Evolutionary conservation across 2,797 vertebrate genomes (phyloP).

Genomic region (Periparus ater): DNA sequence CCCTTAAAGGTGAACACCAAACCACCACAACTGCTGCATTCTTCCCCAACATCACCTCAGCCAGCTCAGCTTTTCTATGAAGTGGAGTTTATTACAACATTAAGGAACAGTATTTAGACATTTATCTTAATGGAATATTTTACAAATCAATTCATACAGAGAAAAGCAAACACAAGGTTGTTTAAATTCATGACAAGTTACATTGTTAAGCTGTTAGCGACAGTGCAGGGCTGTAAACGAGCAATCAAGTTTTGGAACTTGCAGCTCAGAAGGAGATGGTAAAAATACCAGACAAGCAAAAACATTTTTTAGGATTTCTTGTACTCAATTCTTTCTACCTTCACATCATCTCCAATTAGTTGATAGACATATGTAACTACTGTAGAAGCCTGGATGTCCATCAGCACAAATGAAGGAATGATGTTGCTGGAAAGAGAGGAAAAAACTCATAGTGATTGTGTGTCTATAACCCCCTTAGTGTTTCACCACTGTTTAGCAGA

Average conservation of each 20-base stretch:
- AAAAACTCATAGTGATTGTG: background rate
- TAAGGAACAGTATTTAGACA: conserved; percentile 35
- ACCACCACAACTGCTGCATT: background rate
- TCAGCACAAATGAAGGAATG: conserved; percentile 97
- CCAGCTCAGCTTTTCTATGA: conserved; percentile 50
- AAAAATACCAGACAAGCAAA: conserved; percentile 37
- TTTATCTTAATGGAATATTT: conserved; percentile 56
- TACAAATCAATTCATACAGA: conserved; percentile 70
- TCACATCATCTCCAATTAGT: conserved; percentile 96
- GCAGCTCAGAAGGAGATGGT: conserved; percentile 55
- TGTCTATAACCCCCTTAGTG: background rate
- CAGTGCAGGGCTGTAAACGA: conserved; percentile 66
- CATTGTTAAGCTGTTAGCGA: conserved; percentile 63
- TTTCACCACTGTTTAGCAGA: background rate
- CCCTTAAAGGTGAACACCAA: background rate
- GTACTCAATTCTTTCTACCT: conserved; percentile 99
- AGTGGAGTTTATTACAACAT: conserved; percentile 75
- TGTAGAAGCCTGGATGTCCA: conserved; percentile 99
- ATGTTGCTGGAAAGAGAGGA: conserved; percentile 86
- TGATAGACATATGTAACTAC: conserved; percentile 99
- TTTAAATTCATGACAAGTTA: conserved; percentile 62
- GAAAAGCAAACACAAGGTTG: conserved; percentile 47
- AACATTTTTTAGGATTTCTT: conserved; percentile 88
- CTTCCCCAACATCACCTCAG: background rate
- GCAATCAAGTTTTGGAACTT: conserved; percentile 54